phyloP scores from a whole-genome alignment of 1,140 invertebrate genomes.

The Neuroterus valhalla region DNA sequence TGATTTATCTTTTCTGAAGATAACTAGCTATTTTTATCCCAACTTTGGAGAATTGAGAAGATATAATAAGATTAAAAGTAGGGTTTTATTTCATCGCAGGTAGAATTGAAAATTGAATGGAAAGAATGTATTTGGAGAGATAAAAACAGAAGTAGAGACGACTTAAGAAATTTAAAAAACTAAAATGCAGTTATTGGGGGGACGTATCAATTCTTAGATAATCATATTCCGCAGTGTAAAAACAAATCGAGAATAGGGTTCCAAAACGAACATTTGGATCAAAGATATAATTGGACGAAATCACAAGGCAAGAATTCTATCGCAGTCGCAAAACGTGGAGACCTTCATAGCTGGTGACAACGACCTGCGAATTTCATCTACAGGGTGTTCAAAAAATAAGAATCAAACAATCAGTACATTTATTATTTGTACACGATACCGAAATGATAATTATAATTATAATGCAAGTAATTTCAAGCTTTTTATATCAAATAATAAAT shows the following conservation, averaged over 20 bases:
- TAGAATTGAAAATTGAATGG: too few species aligned
- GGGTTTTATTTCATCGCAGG: too few species aligned
- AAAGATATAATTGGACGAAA: constrained; percentile 35
- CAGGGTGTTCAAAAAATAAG: neutral
- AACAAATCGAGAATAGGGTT: constrained; percentile 49
- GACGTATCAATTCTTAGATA: neutral
- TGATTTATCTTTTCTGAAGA: too few species aligned
- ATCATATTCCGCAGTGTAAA: neutral
- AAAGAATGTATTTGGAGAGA: too few species aligned
- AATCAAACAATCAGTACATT: neutral
- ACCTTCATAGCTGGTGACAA: constrained; percentile 16
- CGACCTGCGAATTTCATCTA: neutral
- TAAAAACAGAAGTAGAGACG: too few species aligned
- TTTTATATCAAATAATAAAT: too few species aligned
- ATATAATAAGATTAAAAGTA: too few species aligned
- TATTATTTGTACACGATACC: neutral
- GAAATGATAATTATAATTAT: too few species aligned
- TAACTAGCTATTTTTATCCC: too few species aligned
- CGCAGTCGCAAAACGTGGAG: constrained; percentile 3
- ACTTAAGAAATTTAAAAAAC: too few species aligned
- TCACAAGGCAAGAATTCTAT: neutral
- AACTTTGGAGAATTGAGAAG: too few species aligned
- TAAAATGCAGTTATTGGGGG: neutral
- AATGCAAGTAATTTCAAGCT: too few species aligned
- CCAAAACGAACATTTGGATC: constrained; percentile 36